These are phyloP conservation scores for Homarus gammarus DNA, from an alignment of 2,888 invertebrate species.

Conservation along the genomic window DNA sequence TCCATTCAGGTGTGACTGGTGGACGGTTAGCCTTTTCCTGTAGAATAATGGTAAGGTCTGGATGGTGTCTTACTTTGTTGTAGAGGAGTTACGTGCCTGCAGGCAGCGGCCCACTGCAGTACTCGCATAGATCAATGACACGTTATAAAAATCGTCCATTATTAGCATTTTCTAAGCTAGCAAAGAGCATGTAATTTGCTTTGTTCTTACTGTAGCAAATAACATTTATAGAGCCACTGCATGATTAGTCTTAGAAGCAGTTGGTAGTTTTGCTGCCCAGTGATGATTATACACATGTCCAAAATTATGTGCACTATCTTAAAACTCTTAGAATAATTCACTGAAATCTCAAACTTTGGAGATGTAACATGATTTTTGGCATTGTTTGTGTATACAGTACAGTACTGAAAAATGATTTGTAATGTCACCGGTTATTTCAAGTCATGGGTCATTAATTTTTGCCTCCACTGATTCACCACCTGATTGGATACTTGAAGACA, in stretches of 20 bases:
- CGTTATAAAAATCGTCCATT: neutral
- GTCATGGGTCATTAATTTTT: too few species aligned
- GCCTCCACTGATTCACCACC: too few species aligned
- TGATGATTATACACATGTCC: too few species aligned
- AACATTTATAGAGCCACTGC: neutral
- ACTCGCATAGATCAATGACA: neutral
- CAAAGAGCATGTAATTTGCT: neutral
- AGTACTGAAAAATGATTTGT: too few species aligned
- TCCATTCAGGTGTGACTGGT: slow-evolving; percentile 53
- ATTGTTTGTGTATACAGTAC: too few species aligned
- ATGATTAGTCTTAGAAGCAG: neutral
- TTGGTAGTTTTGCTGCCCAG: too few species aligned
- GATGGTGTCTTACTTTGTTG: neutral
- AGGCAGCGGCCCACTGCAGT: neutral
- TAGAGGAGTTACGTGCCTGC: neutral
- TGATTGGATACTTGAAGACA: too few species aligned
- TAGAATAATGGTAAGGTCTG: slow-evolving; percentile 43
- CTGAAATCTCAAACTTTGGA: too few species aligned
- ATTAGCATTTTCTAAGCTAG: neutral
- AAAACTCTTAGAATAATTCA: too few species aligned
- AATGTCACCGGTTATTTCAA: too few species aligned
- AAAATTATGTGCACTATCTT: too few species aligned
- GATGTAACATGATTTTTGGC: too few species aligned
- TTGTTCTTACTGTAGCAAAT: neutral
- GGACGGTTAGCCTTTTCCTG: slow-evolving; percentile 32